These are phyloP conservation scores for Perizoma affinitatum DNA, from an alignment of 2,888 invertebrate genomes.

Conservation along the genomic window DNA sequence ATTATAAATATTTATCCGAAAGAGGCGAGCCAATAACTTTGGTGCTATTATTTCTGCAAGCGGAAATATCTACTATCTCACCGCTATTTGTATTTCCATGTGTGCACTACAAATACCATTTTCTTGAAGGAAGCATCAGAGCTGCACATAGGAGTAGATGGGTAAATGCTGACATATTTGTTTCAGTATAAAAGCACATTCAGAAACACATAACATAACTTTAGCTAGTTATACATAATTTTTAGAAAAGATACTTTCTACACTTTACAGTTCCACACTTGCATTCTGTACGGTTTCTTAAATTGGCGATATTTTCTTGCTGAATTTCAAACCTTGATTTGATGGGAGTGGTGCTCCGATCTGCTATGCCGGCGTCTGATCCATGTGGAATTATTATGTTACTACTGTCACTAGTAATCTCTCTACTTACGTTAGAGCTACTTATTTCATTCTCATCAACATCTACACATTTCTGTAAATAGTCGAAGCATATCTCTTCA, in stretches of 20 bases:
- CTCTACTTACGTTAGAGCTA: slow-evolving; percentile 43
- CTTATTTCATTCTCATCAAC: slow-evolving; percentile 53
- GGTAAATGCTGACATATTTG: too few relatives aligned
- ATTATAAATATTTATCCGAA: too few relatives aligned
- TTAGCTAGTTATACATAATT: too few relatives aligned
- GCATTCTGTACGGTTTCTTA: slow-evolving; percentile 85
- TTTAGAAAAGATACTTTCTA: slow-evolving; percentile 88
- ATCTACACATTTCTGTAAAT: slow-evolving; percentile 80
- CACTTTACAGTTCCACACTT: slow-evolving; percentile 90
- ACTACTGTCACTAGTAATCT: slow-evolving; percentile 48
- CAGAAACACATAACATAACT: too few relatives aligned
- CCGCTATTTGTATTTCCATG: too few relatives aligned
- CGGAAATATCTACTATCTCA: too few relatives aligned
- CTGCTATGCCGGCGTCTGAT: slow-evolving; percentile 59
- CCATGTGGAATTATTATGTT: slow-evolving; percentile 60
- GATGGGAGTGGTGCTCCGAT: slow-evolving; percentile 60
- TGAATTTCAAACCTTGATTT: slow-evolving; percentile 76
- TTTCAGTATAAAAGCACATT: too few relatives aligned
- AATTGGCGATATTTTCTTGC: slow-evolving; percentile 64
- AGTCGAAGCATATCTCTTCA: slow-evolving; percentile 97
- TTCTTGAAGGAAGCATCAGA: too few relatives aligned
- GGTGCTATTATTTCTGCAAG: too few relatives aligned
- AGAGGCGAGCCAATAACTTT: too few relatives aligned
- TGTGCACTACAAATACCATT: too few relatives aligned
- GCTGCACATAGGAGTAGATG: too few relatives aligned